A percentile compares a stretch with the other conserved stretches of the same genome.
These are phyloP conservation scores for Sebastes cheni DNA, from an alignment of 2,797 vertebrate genomes.

Conservation along the genomic window DNA sequence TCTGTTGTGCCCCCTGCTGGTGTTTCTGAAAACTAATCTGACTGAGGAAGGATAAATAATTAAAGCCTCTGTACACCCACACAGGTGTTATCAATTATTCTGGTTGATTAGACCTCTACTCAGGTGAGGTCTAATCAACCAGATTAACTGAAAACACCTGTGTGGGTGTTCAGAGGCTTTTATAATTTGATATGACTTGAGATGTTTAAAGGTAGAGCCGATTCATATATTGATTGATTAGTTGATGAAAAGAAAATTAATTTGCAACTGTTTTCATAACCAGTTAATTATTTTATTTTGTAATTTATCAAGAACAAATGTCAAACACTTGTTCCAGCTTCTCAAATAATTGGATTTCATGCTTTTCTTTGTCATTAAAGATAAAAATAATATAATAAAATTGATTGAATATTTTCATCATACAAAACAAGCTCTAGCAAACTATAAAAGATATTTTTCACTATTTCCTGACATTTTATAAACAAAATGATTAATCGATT, in stretches of 20 bases:
- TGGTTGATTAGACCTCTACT: too few species aligned
- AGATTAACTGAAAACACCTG: too few species aligned
- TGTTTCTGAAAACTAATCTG: not conserved
- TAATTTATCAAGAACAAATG: not conserved
- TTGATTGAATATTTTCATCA: not conserved
- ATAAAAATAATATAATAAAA: not conserved
- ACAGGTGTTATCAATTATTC: too few species aligned
- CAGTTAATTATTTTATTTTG: not conserved
- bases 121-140: too few species aligned
- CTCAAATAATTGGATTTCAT: not conserved
- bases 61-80: too few species aligned
- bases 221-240: not conserved
- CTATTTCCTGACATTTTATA: not conserved
- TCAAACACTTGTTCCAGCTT: not conserved
- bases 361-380: not conserved
- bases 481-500: not conserved
- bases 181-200: not conserved
- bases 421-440: not conserved
- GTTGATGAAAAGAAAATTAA: not conserved
- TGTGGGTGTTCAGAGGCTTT: too few species aligned
- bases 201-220: not conserved
- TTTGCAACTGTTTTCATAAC: not conserved
- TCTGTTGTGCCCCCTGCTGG: constrained; percentile 53
- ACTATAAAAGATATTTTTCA: not conserved
- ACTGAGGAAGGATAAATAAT: not conserved